These are phyloP conservation scores for Linepithema humile DNA, from an alignment of 1,140 invertebrate genomes.

Conservation along the genomic window DNA sequence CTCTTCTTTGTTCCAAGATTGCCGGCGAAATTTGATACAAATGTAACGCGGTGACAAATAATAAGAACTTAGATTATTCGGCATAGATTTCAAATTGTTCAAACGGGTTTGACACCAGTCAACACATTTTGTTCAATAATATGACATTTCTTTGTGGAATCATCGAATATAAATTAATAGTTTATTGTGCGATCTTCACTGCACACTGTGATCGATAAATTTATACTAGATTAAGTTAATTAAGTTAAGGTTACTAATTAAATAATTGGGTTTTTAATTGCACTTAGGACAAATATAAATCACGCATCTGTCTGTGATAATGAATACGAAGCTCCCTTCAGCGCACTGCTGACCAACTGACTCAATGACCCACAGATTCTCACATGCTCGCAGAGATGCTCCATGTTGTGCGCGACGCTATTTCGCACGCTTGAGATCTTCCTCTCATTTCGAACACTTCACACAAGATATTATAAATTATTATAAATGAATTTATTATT, in stretches of 20 bases:
- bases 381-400: conserved; percentile 4
- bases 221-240: too few species aligned
- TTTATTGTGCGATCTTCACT: too few species aligned
- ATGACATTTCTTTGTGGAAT: too few species aligned
- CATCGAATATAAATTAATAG: too few species aligned
- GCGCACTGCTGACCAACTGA: conserved; percentile 25
- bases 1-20: conserved; percentile 25
- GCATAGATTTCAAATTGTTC: too few species aligned
- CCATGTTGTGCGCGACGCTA: neutral
- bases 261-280: too few species aligned
- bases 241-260: too few species aligned
- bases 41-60: too few species aligned
- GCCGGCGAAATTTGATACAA: neutral
- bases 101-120: too few species aligned
- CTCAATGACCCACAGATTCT: conserved; percentile 46
- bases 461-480: conserved; percentile 6
- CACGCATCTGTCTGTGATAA: neutral
- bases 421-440: neutral
- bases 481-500: conserved; percentile 32
- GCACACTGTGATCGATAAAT: too few species aligned
- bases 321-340: conserved; percentile 1
- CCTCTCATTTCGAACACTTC: neutral
- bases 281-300: neutral
- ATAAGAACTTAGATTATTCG: too few species aligned
- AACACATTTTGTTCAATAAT: too few species aligned